Conservation (phyloP, 2,888 invertebrate genomes). For the Aphodius sticticus region DNA sequence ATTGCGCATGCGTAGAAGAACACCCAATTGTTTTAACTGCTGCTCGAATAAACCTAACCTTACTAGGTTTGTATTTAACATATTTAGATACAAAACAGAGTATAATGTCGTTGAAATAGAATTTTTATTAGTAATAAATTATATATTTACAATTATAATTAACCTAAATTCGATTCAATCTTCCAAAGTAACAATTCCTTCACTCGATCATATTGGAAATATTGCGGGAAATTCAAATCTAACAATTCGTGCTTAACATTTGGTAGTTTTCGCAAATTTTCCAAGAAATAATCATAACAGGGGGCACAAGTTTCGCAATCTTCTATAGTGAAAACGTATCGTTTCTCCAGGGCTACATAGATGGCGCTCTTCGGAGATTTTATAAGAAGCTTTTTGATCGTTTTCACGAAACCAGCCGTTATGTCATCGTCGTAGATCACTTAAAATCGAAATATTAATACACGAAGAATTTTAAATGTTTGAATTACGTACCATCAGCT, state of each 20-base stretch:
- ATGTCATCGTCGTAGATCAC: conserved; percentile 86
- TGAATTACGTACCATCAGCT: conserved; percentile 75
- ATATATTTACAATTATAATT: neutral
- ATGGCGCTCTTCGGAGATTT: conserved; percentile 63
- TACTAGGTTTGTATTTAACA: too few relatives aligned
- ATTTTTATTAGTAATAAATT: neutral
- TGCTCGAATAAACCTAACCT: too few relatives aligned
- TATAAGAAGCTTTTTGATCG: conserved; percentile 72
- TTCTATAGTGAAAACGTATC: conserved; percentile 84
- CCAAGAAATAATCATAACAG: conserved; percentile 84
- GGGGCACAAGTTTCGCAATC: conserved; percentile 86
- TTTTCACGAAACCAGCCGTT: conserved; percentile 80
- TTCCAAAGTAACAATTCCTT: conserved; percentile 80
- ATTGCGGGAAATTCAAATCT: conserved; percentile 77
- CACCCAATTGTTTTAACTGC: too few relatives aligned
- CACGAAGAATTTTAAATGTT: neutral
- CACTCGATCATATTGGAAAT: conserved; percentile 82
- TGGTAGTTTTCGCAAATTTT: conserved; percentile 65
- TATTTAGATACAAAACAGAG: neutral
- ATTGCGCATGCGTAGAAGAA: too few relatives aligned
- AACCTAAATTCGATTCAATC: conserved; percentile 61
- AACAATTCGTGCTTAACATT: conserved; percentile 70
- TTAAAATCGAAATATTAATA: conserved; percentile 56
- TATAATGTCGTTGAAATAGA: neutral
- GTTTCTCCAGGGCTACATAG: conserved; percentile 83